phyloP scores from a whole-genome alignment of 2,888 invertebrate genomes.

The Xylophagus ater region DNA sequence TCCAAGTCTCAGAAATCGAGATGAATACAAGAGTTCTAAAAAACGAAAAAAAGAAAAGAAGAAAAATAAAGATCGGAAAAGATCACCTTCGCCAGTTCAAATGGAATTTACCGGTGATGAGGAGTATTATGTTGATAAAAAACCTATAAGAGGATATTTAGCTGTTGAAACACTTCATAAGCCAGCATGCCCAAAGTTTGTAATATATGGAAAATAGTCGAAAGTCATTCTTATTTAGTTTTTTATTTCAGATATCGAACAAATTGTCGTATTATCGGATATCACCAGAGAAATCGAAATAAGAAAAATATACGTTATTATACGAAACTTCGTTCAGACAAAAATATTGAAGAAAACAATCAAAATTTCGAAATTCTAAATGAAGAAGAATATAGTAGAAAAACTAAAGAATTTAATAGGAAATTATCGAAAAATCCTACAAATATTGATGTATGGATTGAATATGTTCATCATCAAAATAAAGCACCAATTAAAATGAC shows the following conservation, averaged over 20 bases:
- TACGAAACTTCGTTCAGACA: too few relatives aligned
- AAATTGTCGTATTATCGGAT: slow-evolving; percentile 3
- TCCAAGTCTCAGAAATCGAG: slow-evolving; percentile 1
- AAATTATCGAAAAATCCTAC: slow-evolving; percentile 41
- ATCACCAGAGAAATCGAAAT: slow-evolving; percentile 1
- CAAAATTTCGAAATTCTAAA: slow-evolving; percentile 25
- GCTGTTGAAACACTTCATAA: slow-evolving; percentile 50
- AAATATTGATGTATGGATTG: slow-evolving; percentile 47
- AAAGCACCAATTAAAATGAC: slow-evolving; percentile 27
- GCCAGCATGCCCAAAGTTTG: slow-evolving; percentile 51
- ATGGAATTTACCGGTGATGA: slow-evolving; percentile 31
- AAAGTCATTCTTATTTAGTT: slow-evolving; percentile 4
- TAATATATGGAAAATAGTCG: slow-evolving; percentile 4
- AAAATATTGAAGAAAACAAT: slow-evolving; percentile 27
- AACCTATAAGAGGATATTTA: slow-evolving; percentile 45
- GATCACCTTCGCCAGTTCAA: background rate
- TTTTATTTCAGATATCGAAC: slow-evolving; percentile 16
- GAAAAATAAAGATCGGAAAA: slow-evolving; percentile 5
- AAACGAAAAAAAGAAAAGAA: slow-evolving; percentile 5
- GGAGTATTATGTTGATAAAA: slow-evolving; percentile 50
- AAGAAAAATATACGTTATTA: slow-evolving; percentile 20
- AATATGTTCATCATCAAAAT: slow-evolving; percentile 49
- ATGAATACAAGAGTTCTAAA: background rate
- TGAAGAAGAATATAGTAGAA: slow-evolving; percentile 42
- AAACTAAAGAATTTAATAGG: slow-evolving; percentile 45